Evolutionary conservation across 2,797 vertebrate genomes (phyloP).

Genomic region (Passerculus sandwichensis): DNA sequence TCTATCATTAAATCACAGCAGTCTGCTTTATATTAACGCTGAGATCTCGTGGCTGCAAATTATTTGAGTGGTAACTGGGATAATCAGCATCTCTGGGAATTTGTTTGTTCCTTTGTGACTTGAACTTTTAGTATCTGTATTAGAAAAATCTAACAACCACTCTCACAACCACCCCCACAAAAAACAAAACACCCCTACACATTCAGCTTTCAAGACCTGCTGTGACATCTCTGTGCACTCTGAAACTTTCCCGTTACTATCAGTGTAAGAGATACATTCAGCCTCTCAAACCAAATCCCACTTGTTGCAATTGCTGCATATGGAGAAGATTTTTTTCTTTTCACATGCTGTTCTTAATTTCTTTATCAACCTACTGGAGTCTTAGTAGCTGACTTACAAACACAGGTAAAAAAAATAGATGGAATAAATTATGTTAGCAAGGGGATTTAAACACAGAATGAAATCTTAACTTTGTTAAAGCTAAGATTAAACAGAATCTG

Average conservation of each 20-base stretch:
- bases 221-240: not conserved
- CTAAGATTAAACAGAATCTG: not conserved
- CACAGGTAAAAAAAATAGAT: not conserved
- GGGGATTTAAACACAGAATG: not conserved
- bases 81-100: not conserved
- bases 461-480: not conserved
- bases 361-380: rapidly evolving
- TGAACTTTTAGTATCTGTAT: not conserved
- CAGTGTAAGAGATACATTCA: rapidly evolving
- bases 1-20: not conserved
- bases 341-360: not conserved
- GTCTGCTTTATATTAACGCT: not conserved
- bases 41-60: not conserved
- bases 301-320: not conserved
- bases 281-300: not conserved
- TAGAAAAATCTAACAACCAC: not conserved
- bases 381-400: not conserved
- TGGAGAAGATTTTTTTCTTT: not conserved
- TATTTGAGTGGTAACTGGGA: not conserved
- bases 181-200: not conserved
- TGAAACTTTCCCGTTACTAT: not conserved
- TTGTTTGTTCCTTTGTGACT: not conserved
- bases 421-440: not conserved
- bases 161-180: rapidly evolving
- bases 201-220: not conserved